Evolutionary conservation across 2,113 vertebrate species (phyloP).

Genomic region (Tragelaphus imberbis): DNA sequence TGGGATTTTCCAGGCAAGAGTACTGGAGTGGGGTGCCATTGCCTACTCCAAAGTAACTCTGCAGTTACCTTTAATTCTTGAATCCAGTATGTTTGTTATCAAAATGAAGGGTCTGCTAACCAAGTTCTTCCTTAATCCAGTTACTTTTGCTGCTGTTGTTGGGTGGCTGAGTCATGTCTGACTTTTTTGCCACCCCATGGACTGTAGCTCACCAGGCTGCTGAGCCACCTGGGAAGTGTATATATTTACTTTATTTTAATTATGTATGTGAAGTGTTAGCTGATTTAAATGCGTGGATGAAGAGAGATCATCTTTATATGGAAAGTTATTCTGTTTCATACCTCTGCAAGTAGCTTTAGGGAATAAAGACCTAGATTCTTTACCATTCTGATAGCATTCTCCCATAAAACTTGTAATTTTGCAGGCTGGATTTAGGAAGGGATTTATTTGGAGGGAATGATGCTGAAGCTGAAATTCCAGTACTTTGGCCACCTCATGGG

Average conservation of each 20-base stretch:
- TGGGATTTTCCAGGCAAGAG: too few relatives aligned
- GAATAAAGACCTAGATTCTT: background rate
- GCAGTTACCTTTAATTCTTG: background rate
- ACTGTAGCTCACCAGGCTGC: background rate
- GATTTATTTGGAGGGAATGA: too few relatives aligned
- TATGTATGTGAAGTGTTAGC: background rate
- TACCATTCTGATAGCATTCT: background rate
- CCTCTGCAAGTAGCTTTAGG: slow-evolving; percentile 14
- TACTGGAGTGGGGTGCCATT: too few relatives aligned
- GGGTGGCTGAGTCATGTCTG: background rate
- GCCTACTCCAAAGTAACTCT: too few relatives aligned
- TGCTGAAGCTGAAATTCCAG: too few relatives aligned
- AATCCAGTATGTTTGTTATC: background rate
- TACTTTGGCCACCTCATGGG: too few relatives aligned
- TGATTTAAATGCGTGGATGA: background rate
- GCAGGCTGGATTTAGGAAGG: background rate
- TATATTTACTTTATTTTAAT: background rate
- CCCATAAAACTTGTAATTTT: background rate
- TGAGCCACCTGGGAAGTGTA: background rate
- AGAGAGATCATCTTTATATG: background rate
- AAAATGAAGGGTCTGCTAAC: background rate
- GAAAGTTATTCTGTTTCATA: background rate
- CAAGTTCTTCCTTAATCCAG: background rate
- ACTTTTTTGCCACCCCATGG: background rate
- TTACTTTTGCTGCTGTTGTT: background rate